A percentile compares a stretch with the other conserved stretches of the same genome.
Conservation (phyloP, 2,113 vertebrate genomes). For the Corydoras sp. region DNA sequence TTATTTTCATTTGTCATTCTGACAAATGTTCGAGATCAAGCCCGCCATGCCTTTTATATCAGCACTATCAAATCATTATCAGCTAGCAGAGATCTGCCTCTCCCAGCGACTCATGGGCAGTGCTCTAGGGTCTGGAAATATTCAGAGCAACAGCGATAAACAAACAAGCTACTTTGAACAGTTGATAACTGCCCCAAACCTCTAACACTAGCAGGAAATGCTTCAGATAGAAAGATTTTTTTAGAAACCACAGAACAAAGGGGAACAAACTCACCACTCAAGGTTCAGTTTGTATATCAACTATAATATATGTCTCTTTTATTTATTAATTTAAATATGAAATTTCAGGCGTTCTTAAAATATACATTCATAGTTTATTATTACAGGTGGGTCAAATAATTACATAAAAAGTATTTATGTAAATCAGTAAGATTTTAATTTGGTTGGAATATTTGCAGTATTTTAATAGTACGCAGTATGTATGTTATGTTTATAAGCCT, state of each 20-base stretch:
- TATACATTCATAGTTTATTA: no score
- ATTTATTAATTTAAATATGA: no score
- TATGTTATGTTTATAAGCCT: no score
- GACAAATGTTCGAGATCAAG: conserved; percentile 38
- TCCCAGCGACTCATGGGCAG: conserved; percentile 30
- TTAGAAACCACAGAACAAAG: not conserved
- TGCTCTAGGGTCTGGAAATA: conserved; percentile 45
- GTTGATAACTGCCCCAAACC: conserved; percentile 34
- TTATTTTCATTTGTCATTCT: conserved; percentile 42
- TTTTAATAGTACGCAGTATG: no score
- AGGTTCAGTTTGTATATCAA: no score
- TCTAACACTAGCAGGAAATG: conserved; percentile 42
- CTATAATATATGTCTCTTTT: no score
- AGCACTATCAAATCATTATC: conserved; percentile 37
- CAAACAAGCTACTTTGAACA: conserved; percentile 41
- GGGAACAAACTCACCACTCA: no score
- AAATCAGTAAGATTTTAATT: no score
- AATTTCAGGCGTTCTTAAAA: no score
- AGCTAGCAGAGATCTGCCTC: conserved; percentile 21
- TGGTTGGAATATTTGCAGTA: no score
- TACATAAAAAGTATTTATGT: no score
- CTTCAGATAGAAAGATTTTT: conserved; percentile 34
- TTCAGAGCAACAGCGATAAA: conserved; percentile 43
- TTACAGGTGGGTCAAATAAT: no score
- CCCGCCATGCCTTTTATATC: conserved; percentile 30